A percentile compares a stretch with the other conserved stretches of the same genome.
These are phyloP conservation scores for Clarias macrocephalus DNA, from an alignment of 2,113 vertebrate species.

Conservation along the genomic window DNA sequence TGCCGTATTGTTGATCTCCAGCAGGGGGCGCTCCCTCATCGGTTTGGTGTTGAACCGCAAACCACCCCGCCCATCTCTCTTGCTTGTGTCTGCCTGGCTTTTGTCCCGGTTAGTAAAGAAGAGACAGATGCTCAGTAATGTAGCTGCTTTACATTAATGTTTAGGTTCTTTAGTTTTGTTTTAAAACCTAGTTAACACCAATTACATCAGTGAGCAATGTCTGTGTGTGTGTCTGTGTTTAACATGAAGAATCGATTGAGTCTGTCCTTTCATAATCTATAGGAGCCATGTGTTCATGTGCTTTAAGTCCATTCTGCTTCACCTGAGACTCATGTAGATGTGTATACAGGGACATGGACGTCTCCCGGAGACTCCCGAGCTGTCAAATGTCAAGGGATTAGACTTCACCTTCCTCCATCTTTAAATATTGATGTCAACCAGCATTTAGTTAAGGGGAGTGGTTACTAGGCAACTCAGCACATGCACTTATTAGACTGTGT, in stretches of 20 bases:
- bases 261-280: not conserved
- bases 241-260: too few relatives aligned
- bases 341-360: slow-evolving; percentile 18
- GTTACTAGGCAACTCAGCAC: slow-evolving; percentile 43
- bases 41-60: not conserved
- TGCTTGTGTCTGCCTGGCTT: not conserved
- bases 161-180: not conserved
- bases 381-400: slow-evolving; percentile 55
- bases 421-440: slow-evolving; percentile 72
- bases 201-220: not conserved
- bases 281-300: not conserved
- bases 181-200: not conserved
- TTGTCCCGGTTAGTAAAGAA: slow-evolving; percentile 28
- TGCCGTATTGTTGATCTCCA: slow-evolving; percentile 40
- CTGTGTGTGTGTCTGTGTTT: not conserved
- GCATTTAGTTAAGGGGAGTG: slow-evolving; percentile 59
- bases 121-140: not conserved
- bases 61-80: not conserved
- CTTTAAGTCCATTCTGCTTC: not conserved
- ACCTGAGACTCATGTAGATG: not conserved
- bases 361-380: slow-evolving; percentile 47
- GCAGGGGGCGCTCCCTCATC: slow-evolving; percentile 63
- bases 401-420: slow-evolving; percentile 62
- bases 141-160: slow-evolving; percentile 1
- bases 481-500: slow-evolving; percentile 25